Base-by-base conservation (phyloP, 2,888 invertebrate genomes). In the Papilio protenor region DNA sequence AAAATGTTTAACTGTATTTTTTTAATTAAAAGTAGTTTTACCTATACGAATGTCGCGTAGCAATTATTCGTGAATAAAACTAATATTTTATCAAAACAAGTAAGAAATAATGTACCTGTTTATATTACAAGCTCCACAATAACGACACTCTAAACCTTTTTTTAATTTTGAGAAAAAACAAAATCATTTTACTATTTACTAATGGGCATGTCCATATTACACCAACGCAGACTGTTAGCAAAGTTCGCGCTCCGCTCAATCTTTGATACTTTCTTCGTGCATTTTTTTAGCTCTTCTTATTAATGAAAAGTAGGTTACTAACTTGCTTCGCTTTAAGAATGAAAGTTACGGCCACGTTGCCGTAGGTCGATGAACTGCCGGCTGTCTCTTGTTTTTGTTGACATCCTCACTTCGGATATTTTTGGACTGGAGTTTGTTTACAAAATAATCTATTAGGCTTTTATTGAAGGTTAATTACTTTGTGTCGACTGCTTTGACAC, bases 251-350 rank as follows among this genome's bases (percentile, higher is more conserved):
- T 88, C 86, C 91, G 92, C 93, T 94, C 94, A 94, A 94, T 94
- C 94, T 94, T 94, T 94, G 94, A 94, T 94, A 94, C 94, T 94
- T 94, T 93, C 94, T 93, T 94, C 94, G 89, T 94, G 94, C 93
- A 94, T 94, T 94, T 94, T 93, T 94, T 94, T 93, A 94, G 94
- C 92, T 92, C 90, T 91, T 91, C 94, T 94, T 94, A 94, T 94
- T 94, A 94, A 94, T 94, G 94, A 94, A 94, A 94, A 94, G 94
- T 94, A 94, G 94, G 94, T 94, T 94, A 94, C 92, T 93, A 94
- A 94, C 94, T 94, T 93, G 89, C 91, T 92, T 90, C 91, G 89
- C 91, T 92, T 92, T 91, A 93, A 94, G 94, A 94, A 94, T 93
- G 94, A 94, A 94, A 94, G 94, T 94, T 94, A 93, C 94, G 89